These are phyloP conservation scores for Exephanes ischioxanthus DNA, from an alignment of 2,888 invertebrate genomes.

Conservation along the genomic window DNA sequence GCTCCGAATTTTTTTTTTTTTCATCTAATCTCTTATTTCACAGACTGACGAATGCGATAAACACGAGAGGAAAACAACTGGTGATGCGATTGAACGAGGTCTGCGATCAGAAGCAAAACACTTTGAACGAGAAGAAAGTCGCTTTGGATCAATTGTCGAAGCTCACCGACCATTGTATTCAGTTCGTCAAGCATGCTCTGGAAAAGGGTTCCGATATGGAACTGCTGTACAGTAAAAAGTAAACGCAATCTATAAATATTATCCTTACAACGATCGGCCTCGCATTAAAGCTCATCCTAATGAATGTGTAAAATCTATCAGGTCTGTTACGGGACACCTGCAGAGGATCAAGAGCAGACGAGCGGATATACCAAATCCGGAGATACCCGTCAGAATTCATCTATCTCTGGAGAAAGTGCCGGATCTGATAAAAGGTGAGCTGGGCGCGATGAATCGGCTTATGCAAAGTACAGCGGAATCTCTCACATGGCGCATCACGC, in stretches of 20 bases:
- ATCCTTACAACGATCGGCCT: not conserved
- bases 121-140: slow-evolving; percentile 93
- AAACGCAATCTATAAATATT: slow-evolving; percentile 81
- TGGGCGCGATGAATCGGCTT: not conserved
- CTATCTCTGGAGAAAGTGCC: slow-evolving; percentile 93
- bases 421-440: slow-evolving; percentile 91
- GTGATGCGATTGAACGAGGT: slow-evolving; percentile 93
- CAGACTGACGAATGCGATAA: slow-evolving; percentile 93
- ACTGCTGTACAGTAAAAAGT: slow-evolving; percentile 93
- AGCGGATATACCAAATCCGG: slow-evolving; percentile 95
- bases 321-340: slow-evolving; percentile 88
- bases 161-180: slow-evolving; percentile 95
- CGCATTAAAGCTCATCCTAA: not conserved
- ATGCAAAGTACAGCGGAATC: not conserved
- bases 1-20: not conserved
- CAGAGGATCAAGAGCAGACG: slow-evolving; percentile 93
- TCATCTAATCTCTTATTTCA: slow-evolving; percentile 61
- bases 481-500: not conserved
- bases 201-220: slow-evolving; percentile 94
- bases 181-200: slow-evolving; percentile 92
- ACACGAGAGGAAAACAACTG: slow-evolving; percentile 93
- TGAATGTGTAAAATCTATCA: slow-evolving; percentile 61
- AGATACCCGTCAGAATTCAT: slow-evolving; percentile 94
- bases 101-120: slow-evolving; percentile 91
- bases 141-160: slow-evolving; percentile 93